These are phyloP conservation scores for Choloepus hoffmanni DNA, from an alignment of 2,113 vertebrate species.

Conservation along the genomic window DNA sequence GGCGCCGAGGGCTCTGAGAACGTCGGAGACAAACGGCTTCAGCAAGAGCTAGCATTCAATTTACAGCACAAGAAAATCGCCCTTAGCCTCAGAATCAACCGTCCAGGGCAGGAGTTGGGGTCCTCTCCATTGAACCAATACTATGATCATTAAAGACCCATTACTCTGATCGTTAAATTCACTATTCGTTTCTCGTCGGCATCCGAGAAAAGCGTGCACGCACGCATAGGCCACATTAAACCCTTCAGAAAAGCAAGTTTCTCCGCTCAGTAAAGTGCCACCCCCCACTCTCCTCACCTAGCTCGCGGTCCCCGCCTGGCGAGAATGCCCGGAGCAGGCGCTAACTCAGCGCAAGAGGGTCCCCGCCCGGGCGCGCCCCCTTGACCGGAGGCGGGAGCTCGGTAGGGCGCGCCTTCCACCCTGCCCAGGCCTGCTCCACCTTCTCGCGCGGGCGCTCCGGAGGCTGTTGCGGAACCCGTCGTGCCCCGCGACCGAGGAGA, in stretches of 20 bases:
- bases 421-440: background rate
- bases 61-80: background rate
- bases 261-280: background rate
- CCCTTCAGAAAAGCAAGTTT: background rate
- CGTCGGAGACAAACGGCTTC: background rate
- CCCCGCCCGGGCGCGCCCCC: no score
- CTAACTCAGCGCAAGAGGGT: accelerated
- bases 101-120: background rate
- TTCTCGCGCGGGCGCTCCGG: accelerated
- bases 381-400: background rate
- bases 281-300: no score
- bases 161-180: background rate
- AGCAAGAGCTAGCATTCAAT: background rate
- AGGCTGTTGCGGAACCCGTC: background rate
- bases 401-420: accelerated
- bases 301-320: accelerated
- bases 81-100: background rate
- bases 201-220: background rate
- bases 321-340: background rate
- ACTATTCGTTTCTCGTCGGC: background rate
- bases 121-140: background rate
- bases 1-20: background rate
- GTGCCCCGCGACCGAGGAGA: background rate
- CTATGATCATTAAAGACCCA: background rate
- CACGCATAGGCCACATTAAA: background rate